Evolutionary conservation across 1,140 invertebrate species (phyloP).

Genomic region (Drosophila saltans): DNA sequence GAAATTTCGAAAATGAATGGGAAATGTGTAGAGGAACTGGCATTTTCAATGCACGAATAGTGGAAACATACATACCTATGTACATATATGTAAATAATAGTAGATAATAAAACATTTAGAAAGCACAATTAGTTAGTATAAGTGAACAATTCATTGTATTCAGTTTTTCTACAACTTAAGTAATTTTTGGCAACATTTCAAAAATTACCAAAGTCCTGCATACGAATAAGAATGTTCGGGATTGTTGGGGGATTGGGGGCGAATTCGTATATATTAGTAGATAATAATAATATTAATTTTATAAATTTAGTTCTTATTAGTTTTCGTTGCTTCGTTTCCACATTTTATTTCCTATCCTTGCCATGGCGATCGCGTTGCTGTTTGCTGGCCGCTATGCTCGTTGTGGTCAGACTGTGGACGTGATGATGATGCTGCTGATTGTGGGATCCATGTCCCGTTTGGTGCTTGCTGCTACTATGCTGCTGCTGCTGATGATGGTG

Average conservation of each 20-base stretch:
- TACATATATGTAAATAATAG: neutral
- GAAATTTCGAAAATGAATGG: constrained; percentile 31
- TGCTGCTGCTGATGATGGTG: constrained; percentile 46
- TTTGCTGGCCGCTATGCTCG: constrained; percentile 61
- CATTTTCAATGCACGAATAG: constrained; percentile 13
- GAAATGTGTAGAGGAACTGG: constrained; percentile 66
- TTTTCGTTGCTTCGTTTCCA: constrained; percentile 57
- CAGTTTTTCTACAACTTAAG: constrained; percentile 33
- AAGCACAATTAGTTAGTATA: constrained; percentile 9
- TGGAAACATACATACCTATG: constrained; percentile 1
- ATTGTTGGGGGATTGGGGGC: constrained; percentile 1
- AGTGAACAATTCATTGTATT: neutral
- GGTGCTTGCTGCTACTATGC: constrained; percentile 54
- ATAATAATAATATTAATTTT: constrained; percentile 43
- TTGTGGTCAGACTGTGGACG: constrained; percentile 64
- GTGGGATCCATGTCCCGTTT: constrained; percentile 34
- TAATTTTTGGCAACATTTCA: constrained; percentile 75
- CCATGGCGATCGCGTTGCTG: constrained; percentile 71
- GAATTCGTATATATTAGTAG: constrained; percentile 42
- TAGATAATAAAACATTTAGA: constrained; percentile 30
- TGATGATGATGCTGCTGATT: constrained; percentile 65
- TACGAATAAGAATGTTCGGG: constrained; percentile 29
- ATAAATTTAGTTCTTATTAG: constrained; percentile 43
- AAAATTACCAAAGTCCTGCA: constrained; percentile 61
- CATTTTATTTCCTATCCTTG: constrained; percentile 72